Conservation (phyloP, 1,140 invertebrate genomes). For the Anoplophora glabripennis region DNA sequence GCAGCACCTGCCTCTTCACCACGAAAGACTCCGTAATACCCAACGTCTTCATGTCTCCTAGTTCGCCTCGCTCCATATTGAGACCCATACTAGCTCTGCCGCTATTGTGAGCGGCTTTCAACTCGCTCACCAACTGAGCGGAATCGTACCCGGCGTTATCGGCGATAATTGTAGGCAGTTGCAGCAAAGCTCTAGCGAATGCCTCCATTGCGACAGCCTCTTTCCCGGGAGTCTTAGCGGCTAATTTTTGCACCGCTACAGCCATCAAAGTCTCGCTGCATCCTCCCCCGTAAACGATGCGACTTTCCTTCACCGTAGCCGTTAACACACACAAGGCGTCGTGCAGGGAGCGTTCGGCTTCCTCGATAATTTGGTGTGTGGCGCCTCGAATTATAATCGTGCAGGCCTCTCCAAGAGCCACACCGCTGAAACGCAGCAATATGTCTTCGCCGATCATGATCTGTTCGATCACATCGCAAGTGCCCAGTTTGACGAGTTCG, state of each 20-base stretch:
- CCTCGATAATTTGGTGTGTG: slow-evolving; percentile 99
- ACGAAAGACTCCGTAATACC: slow-evolving; percentile 96
- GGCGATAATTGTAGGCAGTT: slow-evolving; percentile 92
- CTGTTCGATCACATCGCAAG: slow-evolving; percentile 92
- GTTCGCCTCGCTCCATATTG: slow-evolving; percentile 84
- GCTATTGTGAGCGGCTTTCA: slow-evolving; percentile 85
- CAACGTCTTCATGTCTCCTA: slow-evolving; percentile 83
- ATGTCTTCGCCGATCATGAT: slow-evolving; percentile 98
- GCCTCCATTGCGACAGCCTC: slow-evolving; percentile 97
- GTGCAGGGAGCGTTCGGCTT: slow-evolving; percentile 96
- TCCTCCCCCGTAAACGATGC: slow-evolving; percentile 88
- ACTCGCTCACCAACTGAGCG: slow-evolving; percentile 85
- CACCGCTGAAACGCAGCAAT: slow-evolving; percentile 92
- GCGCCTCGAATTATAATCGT: slow-evolving; percentile 96
- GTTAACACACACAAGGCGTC: slow-evolving; percentile 97
- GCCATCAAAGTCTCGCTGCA: slow-evolving; percentile 97
- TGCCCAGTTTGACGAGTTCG: slow-evolving; percentile 86
- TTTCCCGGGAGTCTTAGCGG: slow-evolving; percentile 91
- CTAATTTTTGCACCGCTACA: slow-evolving; percentile 79
- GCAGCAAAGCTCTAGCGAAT: slow-evolving; percentile 82
- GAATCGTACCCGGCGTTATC: slow-evolving; percentile 99
- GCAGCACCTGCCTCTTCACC: slow-evolving; percentile 92
- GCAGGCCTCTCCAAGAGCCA: slow-evolving; percentile 93
- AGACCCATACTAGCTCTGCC: slow-evolving; percentile 74
- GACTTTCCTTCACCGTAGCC: slow-evolving; percentile 91